Conservation (phyloP, 1,140 invertebrate species). For the Protaetia brevitarsis region DNA sequence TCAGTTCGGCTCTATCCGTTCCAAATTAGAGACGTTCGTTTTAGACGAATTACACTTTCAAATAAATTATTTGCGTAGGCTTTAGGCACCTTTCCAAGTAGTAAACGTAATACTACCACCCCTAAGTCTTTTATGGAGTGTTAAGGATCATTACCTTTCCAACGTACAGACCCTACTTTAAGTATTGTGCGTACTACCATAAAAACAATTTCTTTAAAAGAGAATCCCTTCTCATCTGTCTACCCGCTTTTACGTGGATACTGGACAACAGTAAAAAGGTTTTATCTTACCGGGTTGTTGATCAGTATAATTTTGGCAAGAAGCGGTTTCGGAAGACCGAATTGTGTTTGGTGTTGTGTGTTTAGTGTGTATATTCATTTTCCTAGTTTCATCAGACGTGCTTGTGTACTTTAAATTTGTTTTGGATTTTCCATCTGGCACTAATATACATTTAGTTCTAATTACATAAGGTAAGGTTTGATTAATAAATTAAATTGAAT, state of each 20-base stretch:
- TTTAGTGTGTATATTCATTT: too few species aligned
- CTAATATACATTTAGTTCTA: too few species aligned
- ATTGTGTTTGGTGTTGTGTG: too few species aligned
- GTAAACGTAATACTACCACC: neutral
- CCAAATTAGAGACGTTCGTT: too few species aligned
- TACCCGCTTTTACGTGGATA: neutral
- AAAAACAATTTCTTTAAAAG: slow-evolving; percentile 14
- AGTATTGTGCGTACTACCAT: neutral
- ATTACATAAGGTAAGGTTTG: too few species aligned
- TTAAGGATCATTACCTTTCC: slow-evolving; percentile 13
- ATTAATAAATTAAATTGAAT: too few species aligned
- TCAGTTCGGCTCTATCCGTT: too few species aligned
- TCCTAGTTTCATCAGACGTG: too few species aligned
- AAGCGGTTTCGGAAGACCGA: neutral
- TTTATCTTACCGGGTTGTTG: neutral
- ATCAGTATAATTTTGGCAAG: neutral
- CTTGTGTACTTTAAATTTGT: too few species aligned
- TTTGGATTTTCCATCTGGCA: too few species aligned
- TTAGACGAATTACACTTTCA: too few species aligned
- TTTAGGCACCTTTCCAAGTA: neutral
- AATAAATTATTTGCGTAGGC: neutral
- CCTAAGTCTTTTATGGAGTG: neutral
- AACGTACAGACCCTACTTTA: neutral
- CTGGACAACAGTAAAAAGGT: neutral
- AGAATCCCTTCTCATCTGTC: neutral